Evolutionary conservation across 2,113 vertebrate genomes (phyloP).

Genomic region (Alligator sinensis): DNA sequence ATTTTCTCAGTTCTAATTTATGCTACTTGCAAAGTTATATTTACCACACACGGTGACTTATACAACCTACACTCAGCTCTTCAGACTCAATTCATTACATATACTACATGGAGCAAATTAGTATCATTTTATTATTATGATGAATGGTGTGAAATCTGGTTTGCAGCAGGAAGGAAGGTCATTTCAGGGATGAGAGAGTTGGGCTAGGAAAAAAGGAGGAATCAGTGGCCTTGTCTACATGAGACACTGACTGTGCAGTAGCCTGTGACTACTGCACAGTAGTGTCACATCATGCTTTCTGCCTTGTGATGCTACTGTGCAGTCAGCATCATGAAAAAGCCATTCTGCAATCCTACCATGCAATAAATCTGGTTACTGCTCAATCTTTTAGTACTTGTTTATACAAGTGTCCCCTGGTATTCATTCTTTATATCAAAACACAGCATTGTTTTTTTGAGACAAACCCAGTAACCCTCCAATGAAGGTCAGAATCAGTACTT

Average conservation of each 20-base stretch:
- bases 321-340: too few relatives aligned
- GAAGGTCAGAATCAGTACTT: neutral
- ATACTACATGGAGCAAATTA: conserved; percentile 41
- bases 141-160: conserved; percentile 52
- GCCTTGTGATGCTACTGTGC: too few relatives aligned
- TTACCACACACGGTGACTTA: conserved; percentile 61
- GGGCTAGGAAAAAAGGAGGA: conserved; percentile 41
- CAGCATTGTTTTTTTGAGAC: neutral
- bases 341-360: too few relatives aligned
- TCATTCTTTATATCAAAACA: neutral
- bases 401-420: neutral
- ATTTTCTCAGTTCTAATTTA: conserved; percentile 66
- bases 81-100: conserved; percentile 66
- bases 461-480: neutral
- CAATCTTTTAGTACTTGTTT: too few relatives aligned
- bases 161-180: conserved; percentile 68
- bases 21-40: conserved; percentile 55
- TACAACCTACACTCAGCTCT: conserved; percentile 56
- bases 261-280: too few relatives aligned
- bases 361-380: too few relatives aligned
- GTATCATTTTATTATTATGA: conserved; percentile 56
- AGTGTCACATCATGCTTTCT: too few relatives aligned
- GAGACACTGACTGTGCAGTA: too few relatives aligned
- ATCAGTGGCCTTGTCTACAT: neutral
- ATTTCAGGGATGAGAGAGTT: conserved; percentile 65